Conservation (phyloP, 2,113 vertebrate genomes). For the Drymodes brunneopygia region DNA sequence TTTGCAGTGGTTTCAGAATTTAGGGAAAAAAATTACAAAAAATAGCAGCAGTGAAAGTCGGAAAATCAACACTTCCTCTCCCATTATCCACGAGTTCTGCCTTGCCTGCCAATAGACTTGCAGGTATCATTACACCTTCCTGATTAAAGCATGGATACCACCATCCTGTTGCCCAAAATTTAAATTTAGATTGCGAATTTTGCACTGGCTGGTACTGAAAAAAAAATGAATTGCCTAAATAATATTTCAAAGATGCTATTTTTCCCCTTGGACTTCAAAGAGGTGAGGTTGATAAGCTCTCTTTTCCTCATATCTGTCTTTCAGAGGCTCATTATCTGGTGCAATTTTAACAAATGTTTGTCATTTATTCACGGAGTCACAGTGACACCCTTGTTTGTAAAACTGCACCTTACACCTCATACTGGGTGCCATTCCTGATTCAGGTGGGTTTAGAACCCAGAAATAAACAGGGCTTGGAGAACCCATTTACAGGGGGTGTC, state of each 20-base stretch:
- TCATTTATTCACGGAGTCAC: not conserved
- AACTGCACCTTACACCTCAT: not conserved
- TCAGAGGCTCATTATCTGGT: not conserved
- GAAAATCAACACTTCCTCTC: not conserved
- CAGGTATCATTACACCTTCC: not conserved
- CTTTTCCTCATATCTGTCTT: not conserved
- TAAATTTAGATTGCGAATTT: not conserved
- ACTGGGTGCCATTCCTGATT: fast-evolving
- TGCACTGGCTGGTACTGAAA: not conserved
- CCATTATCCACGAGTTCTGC: not conserved
- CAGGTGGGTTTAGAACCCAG: not conserved
- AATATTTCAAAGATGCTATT: not conserved
- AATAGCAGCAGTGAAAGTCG: not conserved
- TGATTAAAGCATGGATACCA: not conserved
- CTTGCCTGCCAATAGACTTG: not conserved
- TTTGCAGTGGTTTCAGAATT: not conserved
- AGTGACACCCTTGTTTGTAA: not conserved
- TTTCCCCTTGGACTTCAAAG: not conserved
- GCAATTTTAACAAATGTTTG: not conserved
- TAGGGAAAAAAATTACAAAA: not conserved
- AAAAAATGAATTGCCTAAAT: not conserved
- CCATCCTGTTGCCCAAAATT: not conserved
- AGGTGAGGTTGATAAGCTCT: not conserved
- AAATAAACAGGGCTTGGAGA: not conserved
- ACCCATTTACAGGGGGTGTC: not conserved